These are phyloP conservation scores for Mus caroli DNA, from an alignment of 2,797 vertebrate genomes.

Conservation along the genomic window DNA sequence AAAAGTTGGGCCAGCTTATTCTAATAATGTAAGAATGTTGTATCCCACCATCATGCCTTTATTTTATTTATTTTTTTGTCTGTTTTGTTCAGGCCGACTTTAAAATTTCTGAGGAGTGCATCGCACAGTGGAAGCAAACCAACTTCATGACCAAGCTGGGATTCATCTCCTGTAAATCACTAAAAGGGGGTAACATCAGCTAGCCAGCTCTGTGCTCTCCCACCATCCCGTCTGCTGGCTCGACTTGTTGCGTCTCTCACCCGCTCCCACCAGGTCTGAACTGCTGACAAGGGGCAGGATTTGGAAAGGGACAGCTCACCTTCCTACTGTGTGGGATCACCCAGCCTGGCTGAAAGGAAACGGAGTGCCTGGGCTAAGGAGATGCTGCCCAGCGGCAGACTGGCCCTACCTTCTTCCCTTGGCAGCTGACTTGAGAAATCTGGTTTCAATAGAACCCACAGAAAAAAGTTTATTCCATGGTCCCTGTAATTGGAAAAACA, in stretches of 20 bases:
- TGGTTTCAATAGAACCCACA: slow-evolving; percentile 69
- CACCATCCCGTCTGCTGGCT: background rate
- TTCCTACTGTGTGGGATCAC: background rate
- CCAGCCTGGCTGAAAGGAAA: background rate
- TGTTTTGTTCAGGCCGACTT: slow-evolving; percentile 92
- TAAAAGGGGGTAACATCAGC: slow-evolving; percentile 96
- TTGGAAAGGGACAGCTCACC: background rate
- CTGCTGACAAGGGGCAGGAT: background rate
- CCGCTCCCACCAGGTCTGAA: slow-evolving; percentile 24
- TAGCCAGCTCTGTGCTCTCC: slow-evolving; percentile 85
- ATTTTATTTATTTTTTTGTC: background rate
- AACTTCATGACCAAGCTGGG: slow-evolving; percentile 96
- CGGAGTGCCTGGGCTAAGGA: background rate
- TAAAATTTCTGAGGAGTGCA: slow-evolving; percentile 91
- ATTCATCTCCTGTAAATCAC: slow-evolving; percentile 94
- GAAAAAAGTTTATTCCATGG: slow-evolving; percentile 46
- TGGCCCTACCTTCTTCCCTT: slow-evolving; percentile 8
- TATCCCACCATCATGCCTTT: background rate
- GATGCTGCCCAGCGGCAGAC: background rate
- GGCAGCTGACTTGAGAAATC: slow-evolving; percentile 74
- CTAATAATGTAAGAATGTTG: background rate
- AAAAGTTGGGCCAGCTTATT: background rate
- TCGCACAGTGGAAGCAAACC: slow-evolving; percentile 96
- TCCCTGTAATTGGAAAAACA: slow-evolving; percentile 78
- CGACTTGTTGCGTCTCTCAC: background rate